Evolutionary conservation across 2,113 vertebrate species (phyloP).

Genomic region (Alces alces): DNA sequence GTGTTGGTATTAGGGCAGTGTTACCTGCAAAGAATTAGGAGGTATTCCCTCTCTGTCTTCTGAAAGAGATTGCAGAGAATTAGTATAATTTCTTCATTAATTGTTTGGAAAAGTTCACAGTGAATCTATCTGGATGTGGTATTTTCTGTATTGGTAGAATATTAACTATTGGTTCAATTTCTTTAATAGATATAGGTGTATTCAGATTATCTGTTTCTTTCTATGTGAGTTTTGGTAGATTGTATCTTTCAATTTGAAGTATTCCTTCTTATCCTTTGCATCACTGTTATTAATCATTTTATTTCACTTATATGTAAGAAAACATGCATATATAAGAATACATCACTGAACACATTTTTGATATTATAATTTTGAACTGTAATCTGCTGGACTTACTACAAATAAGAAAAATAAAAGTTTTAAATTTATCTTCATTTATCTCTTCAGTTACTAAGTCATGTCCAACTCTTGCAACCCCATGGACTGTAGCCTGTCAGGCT

Average conservation of each 20-base stretch:
- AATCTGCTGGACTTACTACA: background rate
- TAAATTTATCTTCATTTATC: background rate
- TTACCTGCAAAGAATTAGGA: background rate
- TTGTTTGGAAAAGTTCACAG: background rate
- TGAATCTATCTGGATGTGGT: background rate
- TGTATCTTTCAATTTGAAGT: background rate
- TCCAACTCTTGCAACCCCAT: background rate
- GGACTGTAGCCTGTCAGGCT: background rate
- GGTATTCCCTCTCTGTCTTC: background rate
- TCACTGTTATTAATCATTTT: background rate
- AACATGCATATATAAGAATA: background rate
- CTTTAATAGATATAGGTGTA: background rate
- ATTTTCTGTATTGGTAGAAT: background rate
- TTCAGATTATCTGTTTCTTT: background rate
- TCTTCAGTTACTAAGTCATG: background rate
- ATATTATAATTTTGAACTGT: background rate
- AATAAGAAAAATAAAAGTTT: background rate
- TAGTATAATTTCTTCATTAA: background rate
- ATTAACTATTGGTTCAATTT: background rate
- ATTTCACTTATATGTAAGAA: background rate
- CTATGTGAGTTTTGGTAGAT: background rate
- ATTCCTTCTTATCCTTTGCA: background rate
- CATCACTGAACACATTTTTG: background rate
- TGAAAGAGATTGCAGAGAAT: background rate
- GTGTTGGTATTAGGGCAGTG: background rate